phyloP scores from a whole-genome alignment of 2,113 vertebrate species.

The cattle (Bos taurus) region ARS-UCD2.0 NC_037331.1:46849501-46850000 shows the following conservation, averaged over 20 bases:
- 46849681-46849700: background rate
- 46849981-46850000: background rate
- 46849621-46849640: background rate
- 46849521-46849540: background rate
- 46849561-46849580: background rate
- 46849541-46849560: background rate
- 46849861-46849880: background rate
- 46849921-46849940: background rate
- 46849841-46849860: background rate
- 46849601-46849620: background rate
- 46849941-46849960: slow-evolving; percentile 3
- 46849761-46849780: background rate
- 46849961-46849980: background rate
- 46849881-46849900: background rate
- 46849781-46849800: background rate
- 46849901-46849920: background rate
- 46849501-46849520: background rate
- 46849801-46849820: background rate
- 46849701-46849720: background rate
- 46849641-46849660: slow-evolving; percentile 13
- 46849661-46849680: background rate
- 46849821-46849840: background rate
- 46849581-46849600: background rate
- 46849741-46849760: background rate
- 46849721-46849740: background rate